These are phyloP conservation scores for Oscheius onirici DNA, from an alignment of 2,888 invertebrate species.

Conservation along the genomic window DNA sequence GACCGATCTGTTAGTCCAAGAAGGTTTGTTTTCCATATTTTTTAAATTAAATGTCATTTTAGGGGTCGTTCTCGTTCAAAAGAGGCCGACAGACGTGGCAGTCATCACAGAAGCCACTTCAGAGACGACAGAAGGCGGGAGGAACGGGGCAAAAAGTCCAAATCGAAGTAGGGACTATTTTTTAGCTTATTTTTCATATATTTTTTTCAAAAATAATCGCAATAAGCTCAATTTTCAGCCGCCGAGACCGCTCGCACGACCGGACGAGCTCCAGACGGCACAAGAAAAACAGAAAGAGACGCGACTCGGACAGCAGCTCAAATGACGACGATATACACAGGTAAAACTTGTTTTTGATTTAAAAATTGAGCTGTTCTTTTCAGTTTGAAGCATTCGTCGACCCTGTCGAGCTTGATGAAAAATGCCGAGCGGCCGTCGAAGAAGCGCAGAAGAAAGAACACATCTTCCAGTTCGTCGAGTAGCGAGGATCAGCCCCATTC, in stretches of 20 bases:
- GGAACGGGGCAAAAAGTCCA: background rate
- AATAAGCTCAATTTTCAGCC: background rate
- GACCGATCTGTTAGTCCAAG: conserved; percentile 23
- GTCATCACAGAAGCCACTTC: background rate
- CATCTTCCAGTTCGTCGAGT: conserved; percentile 41
- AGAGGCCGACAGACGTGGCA: conserved; percentile 1
- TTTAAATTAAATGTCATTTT: background rate
- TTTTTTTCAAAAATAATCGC: too few species aligned
- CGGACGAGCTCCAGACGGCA: background rate
- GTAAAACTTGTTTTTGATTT: background rate
- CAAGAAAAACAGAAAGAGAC: background rate
- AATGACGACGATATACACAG: conserved; percentile 2
- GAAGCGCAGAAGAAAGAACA: conserved; percentile 38
- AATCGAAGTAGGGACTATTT: background rate
- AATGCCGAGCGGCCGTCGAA: conserved; percentile 4
- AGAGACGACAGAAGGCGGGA: conserved; percentile 11
- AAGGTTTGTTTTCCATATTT: conserved; percentile 3
- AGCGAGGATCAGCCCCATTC: conserved; percentile 35
- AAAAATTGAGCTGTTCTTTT: conserved; percentile 6
- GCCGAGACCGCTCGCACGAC: background rate
- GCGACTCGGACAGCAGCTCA: conserved; percentile 3
- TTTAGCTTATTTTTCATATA: too few species aligned
- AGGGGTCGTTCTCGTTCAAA: conserved; percentile 4
- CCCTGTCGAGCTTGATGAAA: conserved; percentile 7
- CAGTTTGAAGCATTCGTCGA: conserved; percentile 15